Evolutionary conservation across 2,113 vertebrate genomes (phyloP), one percentile per base, ranked within the genome.

Genomic region (Choloepus hoffmanni): DNA sequence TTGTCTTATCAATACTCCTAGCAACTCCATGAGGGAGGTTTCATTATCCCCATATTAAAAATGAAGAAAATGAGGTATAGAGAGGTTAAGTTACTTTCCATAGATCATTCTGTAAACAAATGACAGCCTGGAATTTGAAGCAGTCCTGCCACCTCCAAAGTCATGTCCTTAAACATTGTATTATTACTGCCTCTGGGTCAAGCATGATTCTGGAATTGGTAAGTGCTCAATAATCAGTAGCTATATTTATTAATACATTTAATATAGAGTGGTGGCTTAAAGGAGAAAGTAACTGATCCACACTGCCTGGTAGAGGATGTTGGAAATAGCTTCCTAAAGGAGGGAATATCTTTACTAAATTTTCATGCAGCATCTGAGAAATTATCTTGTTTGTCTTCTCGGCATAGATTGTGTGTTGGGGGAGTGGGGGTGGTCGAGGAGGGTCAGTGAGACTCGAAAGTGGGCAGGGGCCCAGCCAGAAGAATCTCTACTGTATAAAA

Each of bases 201-300:
- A 65, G 63, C 10, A 43, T n/a, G 30, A 77, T 70, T 6, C 50
- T 48, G 73, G 90, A 68, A 81, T 16, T 50, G 33, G 36, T 53
- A 36, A 72, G 33, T 68, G 67, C 58, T 94, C 45, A 43, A 2
- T 30, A 4, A n/a, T 72, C 33, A n/a, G 85, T 40, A 36, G 12
- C n/a, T 53, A 2, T 26, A 87, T 30, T 62, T 79, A 84, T 43
- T 50, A 50, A 36, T 36, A 36, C 36, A 36, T 36, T 11, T 86
- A 94, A 89, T 95, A 45, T 94, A 26, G 21, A 45, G 87, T 93
- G 94, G 92, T 95, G 79, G 93, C 90, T 55, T 90, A 18, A 0
- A 0, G 40, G 94, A 93, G 23, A 76, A 84, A 79, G 72, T 82
- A 65, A 74, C 0, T 18, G 24, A 11, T 15, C 28, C 23, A 21